Percentiles rank a stretch among this genome's conserved stretches.
Evolutionary conservation across 1,140 invertebrate species (phyloP).

Genomic region (Druon quercuslanigerum): DNA sequence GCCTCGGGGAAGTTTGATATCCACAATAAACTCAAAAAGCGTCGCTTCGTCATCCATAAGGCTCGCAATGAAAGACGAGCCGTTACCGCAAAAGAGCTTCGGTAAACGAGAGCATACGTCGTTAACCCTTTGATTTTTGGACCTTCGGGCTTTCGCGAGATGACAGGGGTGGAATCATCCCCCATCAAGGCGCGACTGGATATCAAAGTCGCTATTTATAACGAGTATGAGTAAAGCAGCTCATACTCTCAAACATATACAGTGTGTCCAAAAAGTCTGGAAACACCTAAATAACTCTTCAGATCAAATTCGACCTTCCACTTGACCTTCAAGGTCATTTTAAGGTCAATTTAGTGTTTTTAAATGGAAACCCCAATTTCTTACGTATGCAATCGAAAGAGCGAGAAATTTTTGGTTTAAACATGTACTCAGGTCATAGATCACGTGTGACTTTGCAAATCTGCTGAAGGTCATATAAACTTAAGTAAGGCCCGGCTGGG

Average conservation of each 20-base stretch:
- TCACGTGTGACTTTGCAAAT: too few species aligned
- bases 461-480: too few species aligned
- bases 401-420: too few species aligned
- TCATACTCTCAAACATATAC: slow-evolving; percentile 45
- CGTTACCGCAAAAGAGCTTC: background rate
- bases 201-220: slow-evolving; percentile 74
- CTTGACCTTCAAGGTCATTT: too few species aligned
- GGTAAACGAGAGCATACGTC: slow-evolving; percentile 48
- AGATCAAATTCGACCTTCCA: too few species aligned
- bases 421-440: too few species aligned
- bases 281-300: too few species aligned
- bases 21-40: slow-evolving; percentile 14
- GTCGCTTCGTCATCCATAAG: background rate
- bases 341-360: too few species aligned
- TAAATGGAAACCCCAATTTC: too few species aligned
- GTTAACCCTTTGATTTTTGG: slow-evolving; percentile 72
- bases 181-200: slow-evolving; percentile 62
- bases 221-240: slow-evolving; percentile 54
- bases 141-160: slow-evolving; percentile 47
- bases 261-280: background rate
- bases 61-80: slow-evolving; percentile 22
- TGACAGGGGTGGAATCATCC: slow-evolving; percentile 58
- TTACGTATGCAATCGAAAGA: too few species aligned
- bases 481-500: too few species aligned
- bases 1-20: slow-evolving; percentile 16